These are phyloP conservation scores for Nycticorax nycticorax DNA, from an alignment of 2,113 vertebrate species.

Conservation along the genomic window DNA sequence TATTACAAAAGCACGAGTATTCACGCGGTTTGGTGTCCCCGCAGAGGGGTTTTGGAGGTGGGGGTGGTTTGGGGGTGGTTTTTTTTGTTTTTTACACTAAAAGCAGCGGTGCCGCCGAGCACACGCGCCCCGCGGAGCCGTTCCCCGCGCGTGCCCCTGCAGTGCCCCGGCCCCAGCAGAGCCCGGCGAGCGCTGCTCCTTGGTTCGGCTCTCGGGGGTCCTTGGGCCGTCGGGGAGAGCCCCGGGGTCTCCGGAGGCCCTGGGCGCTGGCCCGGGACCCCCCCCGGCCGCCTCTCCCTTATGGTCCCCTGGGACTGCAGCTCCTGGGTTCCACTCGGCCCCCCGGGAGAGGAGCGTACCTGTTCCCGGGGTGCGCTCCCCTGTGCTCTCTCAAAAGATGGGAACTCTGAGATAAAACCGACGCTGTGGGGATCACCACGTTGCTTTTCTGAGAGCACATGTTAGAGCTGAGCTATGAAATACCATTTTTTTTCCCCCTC, in stretches of 20 bases:
- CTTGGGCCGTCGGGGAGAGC: accelerated
- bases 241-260: neutral
- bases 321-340: neutral
- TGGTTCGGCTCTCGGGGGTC: accelerated
- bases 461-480: neutral
- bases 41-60: no score
- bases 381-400: accelerated
- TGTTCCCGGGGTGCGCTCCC: neutral
- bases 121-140: neutral
- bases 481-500: neutral
- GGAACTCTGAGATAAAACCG: accelerated
- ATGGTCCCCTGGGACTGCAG: accelerated
- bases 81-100: neutral
- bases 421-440: neutral
- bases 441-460: neutral
- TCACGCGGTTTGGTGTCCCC: neutral
- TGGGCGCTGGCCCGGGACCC: neutral
- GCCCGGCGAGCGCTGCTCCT: neutral
- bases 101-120: neutral
- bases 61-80: no score
- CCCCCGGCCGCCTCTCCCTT: neutral
- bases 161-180: no score
- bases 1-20: accelerated
- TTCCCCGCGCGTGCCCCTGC: neutral
- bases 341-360: neutral